Evolutionary conservation across 2,113 vertebrate species (phyloP), one percentile per base, ranked within the genome.

Genomic region (Ceyx cyanopectus): DNA sequence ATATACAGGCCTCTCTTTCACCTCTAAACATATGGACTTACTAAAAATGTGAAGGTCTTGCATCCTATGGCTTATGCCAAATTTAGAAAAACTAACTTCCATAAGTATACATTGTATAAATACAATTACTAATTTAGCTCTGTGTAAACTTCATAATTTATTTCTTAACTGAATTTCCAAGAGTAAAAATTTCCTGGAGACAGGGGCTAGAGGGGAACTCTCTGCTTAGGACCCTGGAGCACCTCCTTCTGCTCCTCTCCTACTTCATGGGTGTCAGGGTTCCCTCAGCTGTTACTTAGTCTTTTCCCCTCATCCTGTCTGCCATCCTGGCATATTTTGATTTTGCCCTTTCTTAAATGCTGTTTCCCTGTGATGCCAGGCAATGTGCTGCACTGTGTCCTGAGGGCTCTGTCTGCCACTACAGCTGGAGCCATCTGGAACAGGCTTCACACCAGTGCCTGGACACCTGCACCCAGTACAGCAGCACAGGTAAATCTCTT

Each of bases 381-480:
- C 13, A 37, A 54, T 21, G 16, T 9, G 17, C 21, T 18, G 26
- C 34, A 37, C 26, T 0, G 1, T 14, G 40, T 27, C 45, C 34
- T 65, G 50, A 0, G 5, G 8, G 12, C 37, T 37, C 37, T 37
- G 37, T 37, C 37, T 37, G 37, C 37, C 37, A 37, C 37, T 37
- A 37, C 10, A 1, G 9, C 56, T 8, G 0, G 78, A 60, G 16
- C 16, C 2, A 0, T 29, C 40, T n/a, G 27, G 30, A 51, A 21
- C 45, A 1, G 1, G 37, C 22, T 16, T 46, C 7, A 0, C 3
- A 19, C 40, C 54, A 34, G 30, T 2, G 0, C 16, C 18, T 3
- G 10, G 60, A 40, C 7, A 27, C 54, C 61, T 5, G 1, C 61
- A 32, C 12, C 62, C 8, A 2, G 3, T 11, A 45, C 20, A 76